A percentile compares a stretch with the other conserved stretches of the same genome.
These are phyloP conservation scores for Dinoponera quadriceps DNA, from an alignment of 1,140 invertebrate species.

Conservation along the genomic window DNA sequence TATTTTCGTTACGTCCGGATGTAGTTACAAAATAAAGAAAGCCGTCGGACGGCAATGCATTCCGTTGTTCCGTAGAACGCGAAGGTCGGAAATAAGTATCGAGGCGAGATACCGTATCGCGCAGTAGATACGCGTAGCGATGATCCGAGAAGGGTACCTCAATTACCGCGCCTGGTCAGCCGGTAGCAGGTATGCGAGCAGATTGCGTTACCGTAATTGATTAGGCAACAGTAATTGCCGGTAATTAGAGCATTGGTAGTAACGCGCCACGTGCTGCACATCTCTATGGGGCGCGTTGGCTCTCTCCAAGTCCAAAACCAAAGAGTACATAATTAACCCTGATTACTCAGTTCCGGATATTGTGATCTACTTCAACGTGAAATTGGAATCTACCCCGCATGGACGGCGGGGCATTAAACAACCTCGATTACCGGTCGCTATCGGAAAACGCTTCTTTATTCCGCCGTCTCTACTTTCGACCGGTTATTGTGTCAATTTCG, in stretches of 20 bases:
- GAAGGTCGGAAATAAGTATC: conserved; percentile 48
- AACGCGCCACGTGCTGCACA: conserved; percentile 59
- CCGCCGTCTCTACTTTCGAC: conserved; percentile 3
- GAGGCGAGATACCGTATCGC: conserved; percentile 9
- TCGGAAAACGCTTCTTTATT: conserved; percentile 53
- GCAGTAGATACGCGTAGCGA: too few relatives aligned
- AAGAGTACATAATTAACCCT: conserved; percentile 64
- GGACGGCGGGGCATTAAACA: conserved; percentile 25
- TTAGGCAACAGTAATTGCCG: conserved; percentile 80
- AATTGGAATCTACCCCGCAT: conserved; percentile 14
- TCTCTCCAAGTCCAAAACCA: conserved; percentile 43
- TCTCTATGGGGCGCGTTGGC: conserved; percentile 45
- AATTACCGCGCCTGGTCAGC: conserved; percentile 75
- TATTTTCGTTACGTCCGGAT: background rate
- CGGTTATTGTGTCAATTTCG: conserved; percentile 44
- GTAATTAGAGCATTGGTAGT: conserved; percentile 79
- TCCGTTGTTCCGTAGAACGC: conserved; percentile 32
- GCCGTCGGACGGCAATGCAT: conserved; percentile 33
- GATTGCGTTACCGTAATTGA: conserved; percentile 81
- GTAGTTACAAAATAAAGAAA: conserved; percentile 50
- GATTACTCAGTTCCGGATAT: conserved; percentile 54
- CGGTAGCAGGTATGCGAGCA: conserved; percentile 75
- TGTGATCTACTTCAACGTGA: conserved; percentile 40
- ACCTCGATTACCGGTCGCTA: conserved; percentile 31
- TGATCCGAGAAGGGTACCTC: conserved; percentile 62